A percentile compares a stretch with the other conserved stretches of the same genome.
Evolutionary conservation across 2,113 vertebrate species (phyloP).

Genomic region (Oreochromis aureus): DNA sequence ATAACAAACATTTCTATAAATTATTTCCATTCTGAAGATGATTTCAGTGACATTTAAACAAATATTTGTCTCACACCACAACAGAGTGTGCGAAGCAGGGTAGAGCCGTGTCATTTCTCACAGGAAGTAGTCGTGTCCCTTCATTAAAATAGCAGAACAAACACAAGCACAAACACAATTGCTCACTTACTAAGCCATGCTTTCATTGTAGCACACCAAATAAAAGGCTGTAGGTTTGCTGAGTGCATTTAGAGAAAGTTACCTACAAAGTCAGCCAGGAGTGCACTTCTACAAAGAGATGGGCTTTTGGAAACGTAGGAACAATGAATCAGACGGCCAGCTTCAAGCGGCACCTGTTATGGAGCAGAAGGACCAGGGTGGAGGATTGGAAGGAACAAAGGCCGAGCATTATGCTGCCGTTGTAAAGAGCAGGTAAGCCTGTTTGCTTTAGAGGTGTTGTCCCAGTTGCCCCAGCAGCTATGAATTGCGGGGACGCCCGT

Average conservation of each 20-base stretch:
- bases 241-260: slow-evolving; percentile 54
- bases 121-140: slow-evolving; percentile 15
- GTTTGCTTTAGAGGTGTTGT: slow-evolving; percentile 78
- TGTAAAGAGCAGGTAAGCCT: slow-evolving; percentile 53
- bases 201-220: slow-evolving; percentile 21
- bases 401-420: slow-evolving; percentile 49
- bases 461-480: slow-evolving; percentile 48
- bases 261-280: slow-evolving; percentile 45
- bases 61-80: neutral
- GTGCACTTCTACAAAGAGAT: slow-evolving; percentile 51
- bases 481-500: slow-evolving; percentile 42
- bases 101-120: neutral
- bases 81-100: neutral
- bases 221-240: slow-evolving; percentile 36
- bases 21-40: neutral
- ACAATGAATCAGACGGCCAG: slow-evolving; percentile 62
- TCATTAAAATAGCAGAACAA: neutral
- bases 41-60: neutral
- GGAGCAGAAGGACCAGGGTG: slow-evolving; percentile 35
- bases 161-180: neutral
- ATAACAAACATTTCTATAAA: neutral
- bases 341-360: slow-evolving; percentile 69
- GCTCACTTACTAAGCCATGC: slow-evolving; percentile 29
- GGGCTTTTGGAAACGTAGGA: slow-evolving; percentile 40
- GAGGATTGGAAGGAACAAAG: slow-evolving; percentile 52